Conservation (phyloP, 2,888 invertebrate genomes). For the Ochropacha duplaris region DNA sequence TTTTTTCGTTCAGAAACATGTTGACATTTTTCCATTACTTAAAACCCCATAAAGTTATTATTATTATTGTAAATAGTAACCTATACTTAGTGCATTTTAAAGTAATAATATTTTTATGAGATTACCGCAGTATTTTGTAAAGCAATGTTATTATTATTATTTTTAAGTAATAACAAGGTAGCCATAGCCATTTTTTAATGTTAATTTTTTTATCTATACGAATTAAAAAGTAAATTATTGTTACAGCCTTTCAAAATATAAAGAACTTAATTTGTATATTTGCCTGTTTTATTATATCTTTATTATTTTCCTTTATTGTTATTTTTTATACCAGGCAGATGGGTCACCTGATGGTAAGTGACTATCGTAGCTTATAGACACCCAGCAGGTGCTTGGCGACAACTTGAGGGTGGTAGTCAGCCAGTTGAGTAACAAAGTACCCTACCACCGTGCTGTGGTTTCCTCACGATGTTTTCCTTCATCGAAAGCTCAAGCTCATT, state of each 20-base stretch:
- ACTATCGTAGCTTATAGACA: too few relatives aligned
- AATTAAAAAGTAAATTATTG: slow-evolving; percentile 77
- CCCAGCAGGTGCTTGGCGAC: too few relatives aligned
- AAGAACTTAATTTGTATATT: slow-evolving; percentile 72
- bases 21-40: not conserved
- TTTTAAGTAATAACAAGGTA: slow-evolving; percentile 52
- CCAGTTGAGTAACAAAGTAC: too few relatives aligned
- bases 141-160: slow-evolving; percentile 39
- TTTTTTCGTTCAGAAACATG: not conserved
- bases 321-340: too few relatives aligned
- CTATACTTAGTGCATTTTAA: slow-evolving; percentile 13
- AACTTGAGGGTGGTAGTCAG: too few relatives aligned
- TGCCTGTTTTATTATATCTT: slow-evolving; percentile 55
- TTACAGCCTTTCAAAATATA: slow-evolving; percentile 75
- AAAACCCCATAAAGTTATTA: not conserved
- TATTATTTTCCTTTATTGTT: not conserved
- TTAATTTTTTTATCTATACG: slow-evolving; percentile 65
- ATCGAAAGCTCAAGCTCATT: too few relatives aligned
- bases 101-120: slow-evolving; percentile 27
- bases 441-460: too few relatives aligned
- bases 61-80: slow-evolving; percentile 10
- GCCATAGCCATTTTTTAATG: slow-evolving; percentile 69
- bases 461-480: too few relatives aligned
- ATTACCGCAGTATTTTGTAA: slow-evolving; percentile 66
- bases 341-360: too few relatives aligned